Conservation (phyloP, 2,113 vertebrate genomes). For the Barbus barbus region DNA sequence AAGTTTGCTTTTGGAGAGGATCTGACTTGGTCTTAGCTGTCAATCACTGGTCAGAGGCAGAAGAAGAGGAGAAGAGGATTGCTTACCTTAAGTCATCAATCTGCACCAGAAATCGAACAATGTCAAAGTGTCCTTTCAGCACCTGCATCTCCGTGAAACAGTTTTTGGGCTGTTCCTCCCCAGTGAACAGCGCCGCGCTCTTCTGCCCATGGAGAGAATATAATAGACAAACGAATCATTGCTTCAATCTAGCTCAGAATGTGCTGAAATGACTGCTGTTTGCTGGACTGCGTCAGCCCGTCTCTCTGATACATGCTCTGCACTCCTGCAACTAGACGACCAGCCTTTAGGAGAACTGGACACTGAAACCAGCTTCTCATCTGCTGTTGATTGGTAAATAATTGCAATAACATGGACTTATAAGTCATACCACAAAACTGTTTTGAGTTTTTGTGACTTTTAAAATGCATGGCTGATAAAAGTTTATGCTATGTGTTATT, state of each 20-base stretch:
- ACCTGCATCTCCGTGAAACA: constrained; percentile 94
- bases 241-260: constrained; percentile 29
- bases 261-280: constrained; percentile 32
- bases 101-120: constrained; percentile 93
- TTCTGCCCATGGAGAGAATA: constrained; percentile 75
- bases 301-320: background rate
- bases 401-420: background rate
- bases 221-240: constrained; percentile 36
- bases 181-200: constrained; percentile 84
- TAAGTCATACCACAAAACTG: background rate
- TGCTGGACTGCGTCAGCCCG: constrained; percentile 13
- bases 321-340: background rate
- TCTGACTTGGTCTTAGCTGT: constrained; percentile 54
- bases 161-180: constrained; percentile 94
- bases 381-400: constrained; percentile 9
- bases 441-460: background rate
- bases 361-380: background rate
- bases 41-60: constrained; percentile 46
- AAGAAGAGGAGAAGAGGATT: constrained; percentile 48
- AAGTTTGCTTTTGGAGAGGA: constrained; percentile 71
- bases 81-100: constrained; percentile 94
- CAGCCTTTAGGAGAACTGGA: constrained; percentile 7
- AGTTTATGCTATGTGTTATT: background rate
- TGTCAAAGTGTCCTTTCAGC: constrained; percentile 93
- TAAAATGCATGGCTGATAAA: background rate